These are phyloP conservation scores for Clarias macrocephalus DNA, from an alignment of 2,113 vertebrate genomes.

Conservation along the genomic window DNA sequence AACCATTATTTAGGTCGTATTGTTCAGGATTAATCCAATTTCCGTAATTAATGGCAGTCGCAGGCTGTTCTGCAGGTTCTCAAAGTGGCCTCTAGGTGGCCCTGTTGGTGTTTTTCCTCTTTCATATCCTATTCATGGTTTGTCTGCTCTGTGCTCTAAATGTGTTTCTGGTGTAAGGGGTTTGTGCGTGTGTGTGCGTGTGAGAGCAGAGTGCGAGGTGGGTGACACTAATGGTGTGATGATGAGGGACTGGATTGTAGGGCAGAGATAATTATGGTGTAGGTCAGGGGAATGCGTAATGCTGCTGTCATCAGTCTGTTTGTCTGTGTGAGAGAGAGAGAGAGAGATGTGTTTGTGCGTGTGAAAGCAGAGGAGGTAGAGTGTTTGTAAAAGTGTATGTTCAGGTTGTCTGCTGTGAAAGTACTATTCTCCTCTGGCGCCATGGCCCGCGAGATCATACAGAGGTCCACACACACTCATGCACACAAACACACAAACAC, in stretches of 20 bases:
- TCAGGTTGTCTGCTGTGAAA: constrained; percentile 66
- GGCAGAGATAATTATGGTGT: constrained; percentile 40
- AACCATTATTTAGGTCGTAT: background rate
- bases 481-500: constrained; percentile 61
- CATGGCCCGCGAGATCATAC: constrained; percentile 74
- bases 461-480: constrained; percentile 74
- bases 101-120: constrained; percentile 28
- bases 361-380: constrained; percentile 29
- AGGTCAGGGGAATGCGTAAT: constrained; percentile 31
- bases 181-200: constrained; percentile 13
- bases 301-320: constrained; percentile 40
- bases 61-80: constrained; percentile 17
- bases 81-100: constrained; percentile 37
- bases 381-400: constrained; percentile 60
- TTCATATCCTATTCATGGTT: background rate
- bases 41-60: constrained; percentile 5
- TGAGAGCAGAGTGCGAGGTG: constrained; percentile 29
- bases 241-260: constrained; percentile 48
- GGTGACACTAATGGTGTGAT: constrained; percentile 46
- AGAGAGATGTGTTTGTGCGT: background rate
- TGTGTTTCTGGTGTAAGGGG: background rate
- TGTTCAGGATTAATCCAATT: constrained; percentile 27
- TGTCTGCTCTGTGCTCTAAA: constrained; percentile 47
- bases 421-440: constrained; percentile 78
- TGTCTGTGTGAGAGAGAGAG: background rate